A percentile compares a stretch with the other conserved stretches of the same genome.
These are phyloP conservation scores for Synanthedon tipuliformis DNA, from an alignment of 2,888 invertebrate genomes.

Conservation along the genomic window DNA sequence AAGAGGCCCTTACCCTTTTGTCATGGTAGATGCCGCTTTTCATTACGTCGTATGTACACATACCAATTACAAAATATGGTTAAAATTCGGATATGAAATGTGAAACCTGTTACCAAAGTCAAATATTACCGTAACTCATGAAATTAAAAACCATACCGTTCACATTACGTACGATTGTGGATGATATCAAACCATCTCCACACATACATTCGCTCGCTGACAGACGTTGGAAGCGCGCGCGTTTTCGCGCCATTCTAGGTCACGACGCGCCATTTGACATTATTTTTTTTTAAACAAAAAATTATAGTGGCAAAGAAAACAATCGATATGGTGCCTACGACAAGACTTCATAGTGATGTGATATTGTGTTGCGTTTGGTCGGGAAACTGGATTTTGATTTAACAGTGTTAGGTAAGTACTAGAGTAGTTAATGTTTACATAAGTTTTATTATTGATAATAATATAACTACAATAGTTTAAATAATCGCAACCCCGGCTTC, in stretches of 20 bases:
- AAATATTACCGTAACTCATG: slow-evolving; percentile 37
- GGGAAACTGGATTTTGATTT: not conserved
- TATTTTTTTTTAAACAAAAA: not conserved
- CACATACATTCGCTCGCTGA: slow-evolving; percentile 43
- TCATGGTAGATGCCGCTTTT: too few species aligned
- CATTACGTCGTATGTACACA: too few species aligned
- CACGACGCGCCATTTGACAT: slow-evolving; percentile 22
- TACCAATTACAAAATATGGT: not conserved
- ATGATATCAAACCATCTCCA: slow-evolving; percentile 7
- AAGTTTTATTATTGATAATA: not conserved
- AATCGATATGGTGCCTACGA: not conserved
- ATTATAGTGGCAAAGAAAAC: not conserved
- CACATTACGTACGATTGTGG: slow-evolving; percentile 22
- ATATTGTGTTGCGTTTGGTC: not conserved
- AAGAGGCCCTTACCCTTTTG: too few species aligned
- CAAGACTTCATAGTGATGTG: not conserved
- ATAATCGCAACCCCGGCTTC: too few species aligned
- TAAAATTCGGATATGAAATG: not conserved
- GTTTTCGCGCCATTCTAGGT: slow-evolving; percentile 26
- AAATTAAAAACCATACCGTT: not conserved
- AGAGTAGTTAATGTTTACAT: not conserved
- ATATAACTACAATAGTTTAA: not conserved
- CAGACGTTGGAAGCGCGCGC: slow-evolving; percentile 38
- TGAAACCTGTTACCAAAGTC: slow-evolving; percentile 18
- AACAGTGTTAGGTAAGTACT: not conserved